Base-by-base conservation (phyloP, 2,888 invertebrate species). In the Mythimna vitellina region DNA sequence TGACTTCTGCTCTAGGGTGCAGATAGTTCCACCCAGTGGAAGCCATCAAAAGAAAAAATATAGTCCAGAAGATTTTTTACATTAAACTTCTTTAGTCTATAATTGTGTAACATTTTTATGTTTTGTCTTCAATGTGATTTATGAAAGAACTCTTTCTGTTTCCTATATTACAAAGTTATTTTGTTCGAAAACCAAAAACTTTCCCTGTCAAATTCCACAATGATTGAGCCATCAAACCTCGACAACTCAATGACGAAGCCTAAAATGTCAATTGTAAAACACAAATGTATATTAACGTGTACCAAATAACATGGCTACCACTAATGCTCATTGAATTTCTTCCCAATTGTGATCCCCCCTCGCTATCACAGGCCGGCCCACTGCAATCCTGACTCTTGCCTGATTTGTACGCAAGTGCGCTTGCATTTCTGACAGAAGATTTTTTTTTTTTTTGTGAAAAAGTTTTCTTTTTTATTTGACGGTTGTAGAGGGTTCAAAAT, bases 331-430 rank as follows among this genome's bases (percentile, higher is more conserved):
- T 89, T 90, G 89, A 89, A 42, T 77, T 73, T 89, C 88, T 83
- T 71, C 84, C 91, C 93, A 94, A 94, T 95, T 93, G 93, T 92
- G 82, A 73, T 82, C 78, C 90, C 93, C 93, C 90, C 89, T 90
- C 90, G 89, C 88, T 90, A 87, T 86, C 76, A 88, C 89, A 86
- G 88, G 80, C 73, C 81, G 89, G 76, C 81, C 35, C 91, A 89
- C 88, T 91, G 90, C 92, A 91, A 90, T 89, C 88, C 89, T 81
- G 89, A 84, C 90, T 84, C 83, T 87, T 85, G 89, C 79, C 84
- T 87, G 90, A 92, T 90, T 92, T 91, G 87, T 88, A 86, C 87
- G 88, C 85, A 89, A 86, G 85, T 46, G 73, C 71, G 77, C 76
- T 63, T 80, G 75, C 76, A 82, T 79, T 72, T 58, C 67, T 60